phyloP scores from a whole-genome alignment of 2,797 vertebrate species.

The Staurois parvus region DNA sequence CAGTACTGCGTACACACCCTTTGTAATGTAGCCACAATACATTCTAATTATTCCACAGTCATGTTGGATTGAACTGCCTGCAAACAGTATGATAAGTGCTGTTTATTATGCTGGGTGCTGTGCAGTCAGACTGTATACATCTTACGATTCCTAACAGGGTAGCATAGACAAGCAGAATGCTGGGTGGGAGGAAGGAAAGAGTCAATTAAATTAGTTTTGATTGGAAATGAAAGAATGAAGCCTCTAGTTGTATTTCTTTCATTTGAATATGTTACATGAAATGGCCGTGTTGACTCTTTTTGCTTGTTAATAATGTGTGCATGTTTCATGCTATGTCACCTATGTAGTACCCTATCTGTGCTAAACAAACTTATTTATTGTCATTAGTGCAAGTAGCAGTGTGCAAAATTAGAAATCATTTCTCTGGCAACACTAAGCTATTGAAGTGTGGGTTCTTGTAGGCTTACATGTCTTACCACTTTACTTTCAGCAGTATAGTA shows the following conservation, averaged over 20 bases:
- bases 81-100: slow-evolving; percentile 43
- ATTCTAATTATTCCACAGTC: slow-evolving; percentile 43
- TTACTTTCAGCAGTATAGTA: no score
- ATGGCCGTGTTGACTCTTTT: slow-evolving; percentile 23
- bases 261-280: slow-evolving; percentile 22
- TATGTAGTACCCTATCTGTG: not conserved
- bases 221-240: slow-evolving; percentile 37
- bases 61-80: slow-evolving; percentile 39
- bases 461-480: no score
- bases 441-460: no score
- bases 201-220: slow-evolving; percentile 52
- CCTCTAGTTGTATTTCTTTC: slow-evolving; percentile 11
- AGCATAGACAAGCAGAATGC: slow-evolving; percentile 12
- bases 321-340: not conserved
- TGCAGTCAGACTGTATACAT: slow-evolving; percentile 38
- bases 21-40: slow-evolving; percentile 46
- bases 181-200: slow-evolving; percentile 12
- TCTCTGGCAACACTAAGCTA: no score
- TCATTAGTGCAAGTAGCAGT: not conserved
- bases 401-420: no score
- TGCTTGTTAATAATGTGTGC: slow-evolving; percentile 19
- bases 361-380: not conserved
- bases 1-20: not conserved
- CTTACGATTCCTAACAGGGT: slow-evolving; percentile 15
- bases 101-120: slow-evolving; percentile 54